Percentiles rank a stretch among this genome's conserved stretches.
These are phyloP conservation scores for Tipula helvola DNA, from an alignment of 2,888 invertebrate genomes.

Conservation along the genomic window DNA sequence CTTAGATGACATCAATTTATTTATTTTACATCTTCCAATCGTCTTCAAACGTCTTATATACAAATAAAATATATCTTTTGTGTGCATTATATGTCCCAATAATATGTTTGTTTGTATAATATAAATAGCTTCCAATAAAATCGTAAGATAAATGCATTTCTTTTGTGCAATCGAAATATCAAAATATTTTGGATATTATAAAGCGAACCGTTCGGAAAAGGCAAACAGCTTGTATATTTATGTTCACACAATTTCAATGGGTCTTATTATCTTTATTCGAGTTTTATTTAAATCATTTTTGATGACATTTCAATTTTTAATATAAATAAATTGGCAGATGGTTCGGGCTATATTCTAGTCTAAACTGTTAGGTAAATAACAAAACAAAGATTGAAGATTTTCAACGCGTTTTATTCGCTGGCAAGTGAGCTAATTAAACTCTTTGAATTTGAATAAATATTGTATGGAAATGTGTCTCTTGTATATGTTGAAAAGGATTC, in stretches of 20 bases:
- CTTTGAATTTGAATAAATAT: neutral
- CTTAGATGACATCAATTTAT: neutral
- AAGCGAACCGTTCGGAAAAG: neutral
- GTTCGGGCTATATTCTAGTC: neutral
- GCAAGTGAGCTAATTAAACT: neutral
- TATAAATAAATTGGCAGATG: neutral
- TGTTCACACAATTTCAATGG: neutral
- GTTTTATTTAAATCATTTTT: neutral
- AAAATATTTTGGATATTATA: neutral
- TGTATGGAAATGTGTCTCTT: neutral
- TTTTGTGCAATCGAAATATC: neutral
- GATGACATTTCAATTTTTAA: neutral
- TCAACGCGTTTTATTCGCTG: neutral
- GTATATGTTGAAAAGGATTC: neutral
- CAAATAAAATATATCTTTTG: neutral
- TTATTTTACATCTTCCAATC: neutral
- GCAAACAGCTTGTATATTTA: neutral
- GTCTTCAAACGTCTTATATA: neutral
- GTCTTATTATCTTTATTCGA: neutral
- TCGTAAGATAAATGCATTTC: neutral
- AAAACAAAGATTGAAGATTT: neutral
- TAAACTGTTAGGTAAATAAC: neutral
- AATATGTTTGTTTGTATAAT: neutral
- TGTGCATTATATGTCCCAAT: neutral
- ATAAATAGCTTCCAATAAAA: neutral